Percentiles rank a stretch among this genome's conserved stretches.
These are phyloP conservation scores for Lepeophtheirus nordmannii DNA, from an alignment of 2,888 invertebrate species.

Conservation along the genomic window DNA sequence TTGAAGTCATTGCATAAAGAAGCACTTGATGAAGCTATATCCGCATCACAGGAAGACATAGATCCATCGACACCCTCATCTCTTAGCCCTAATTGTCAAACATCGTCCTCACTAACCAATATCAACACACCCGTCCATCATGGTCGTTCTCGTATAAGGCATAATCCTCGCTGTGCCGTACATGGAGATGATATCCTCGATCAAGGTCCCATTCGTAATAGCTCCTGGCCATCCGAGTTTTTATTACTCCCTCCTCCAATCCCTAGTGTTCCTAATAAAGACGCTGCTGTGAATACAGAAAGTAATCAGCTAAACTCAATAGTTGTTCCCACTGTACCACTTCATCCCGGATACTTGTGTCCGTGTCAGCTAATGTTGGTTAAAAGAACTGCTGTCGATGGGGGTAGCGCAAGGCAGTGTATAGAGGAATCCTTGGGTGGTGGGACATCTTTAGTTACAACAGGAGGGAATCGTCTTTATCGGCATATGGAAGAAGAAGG, in stretches of 20 bases:
- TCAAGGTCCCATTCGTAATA: background rate
- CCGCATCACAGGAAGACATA: background rate
- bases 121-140: background rate
- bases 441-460: too few species aligned
- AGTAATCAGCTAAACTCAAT: background rate
- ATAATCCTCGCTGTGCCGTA: background rate
- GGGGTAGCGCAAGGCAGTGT: background rate
- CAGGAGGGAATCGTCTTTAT: too few species aligned
- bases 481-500: too few species aligned
- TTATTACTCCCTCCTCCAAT: background rate
- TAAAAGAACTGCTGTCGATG: background rate
- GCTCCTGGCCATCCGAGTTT: background rate
- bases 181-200: background rate
- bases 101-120: background rate
- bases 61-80: background rate
- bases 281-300: background rate
- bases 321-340: background rate
- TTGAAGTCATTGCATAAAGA: constrained; percentile 1
- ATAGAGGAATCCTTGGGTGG: background rate
- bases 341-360: constrained; percentile 5
- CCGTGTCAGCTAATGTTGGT: background rate
- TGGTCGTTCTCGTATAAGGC: background rate
- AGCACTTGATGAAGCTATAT: background rate
- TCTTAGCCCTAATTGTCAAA: background rate
- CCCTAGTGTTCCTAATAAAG: background rate